Evolutionary conservation across 2,113 vertebrate genomes (phyloP).

Genomic region (Clarias macrocephalus): DNA sequence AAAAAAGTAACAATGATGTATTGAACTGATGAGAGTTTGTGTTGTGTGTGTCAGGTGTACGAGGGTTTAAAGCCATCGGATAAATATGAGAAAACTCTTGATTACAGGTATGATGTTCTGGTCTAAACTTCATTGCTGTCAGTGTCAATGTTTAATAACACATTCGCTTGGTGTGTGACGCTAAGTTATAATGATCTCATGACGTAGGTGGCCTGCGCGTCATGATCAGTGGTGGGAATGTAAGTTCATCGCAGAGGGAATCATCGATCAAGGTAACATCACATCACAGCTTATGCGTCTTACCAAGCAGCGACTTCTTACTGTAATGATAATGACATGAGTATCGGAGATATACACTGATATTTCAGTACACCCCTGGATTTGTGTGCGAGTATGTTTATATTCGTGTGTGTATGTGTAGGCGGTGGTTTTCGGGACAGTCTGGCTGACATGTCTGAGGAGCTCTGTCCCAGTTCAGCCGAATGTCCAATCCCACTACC

Average conservation of each 20-base stretch:
- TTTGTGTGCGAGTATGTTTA: background rate
- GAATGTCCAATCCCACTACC: conserved; percentile 90
- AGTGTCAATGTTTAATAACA: background rate
- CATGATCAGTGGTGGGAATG: conserved; percentile 99
- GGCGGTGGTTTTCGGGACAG: conserved; percentile 96
- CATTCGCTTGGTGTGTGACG: background rate
- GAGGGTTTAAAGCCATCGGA: conserved; percentile 95
- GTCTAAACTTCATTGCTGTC: background rate
- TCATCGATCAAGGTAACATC: conserved; percentile 90
- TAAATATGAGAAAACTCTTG: conserved; percentile 93
- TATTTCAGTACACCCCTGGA: background rate
- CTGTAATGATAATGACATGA: background rate
- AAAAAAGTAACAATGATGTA: background rate
- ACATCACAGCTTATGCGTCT: background rate
- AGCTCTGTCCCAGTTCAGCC: conserved; percentile 93
- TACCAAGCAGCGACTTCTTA: background rate
- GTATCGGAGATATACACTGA: background rate
- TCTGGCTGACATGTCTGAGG: conserved; percentile 96
- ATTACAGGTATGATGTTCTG: conserved; percentile 81
- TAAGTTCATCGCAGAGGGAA: conserved; percentile 97
- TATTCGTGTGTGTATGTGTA: conserved; percentile 50
- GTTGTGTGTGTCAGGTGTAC: conserved; percentile 79
- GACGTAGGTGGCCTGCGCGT: conserved; percentile 88
- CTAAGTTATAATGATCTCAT: background rate
- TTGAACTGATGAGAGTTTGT: background rate